Percentiles rank a stretch among this genome's conserved stretches.
phyloP scores from a whole-genome alignment of 1,140 invertebrate genomes.

The Saccostrea glomerata region DNA sequence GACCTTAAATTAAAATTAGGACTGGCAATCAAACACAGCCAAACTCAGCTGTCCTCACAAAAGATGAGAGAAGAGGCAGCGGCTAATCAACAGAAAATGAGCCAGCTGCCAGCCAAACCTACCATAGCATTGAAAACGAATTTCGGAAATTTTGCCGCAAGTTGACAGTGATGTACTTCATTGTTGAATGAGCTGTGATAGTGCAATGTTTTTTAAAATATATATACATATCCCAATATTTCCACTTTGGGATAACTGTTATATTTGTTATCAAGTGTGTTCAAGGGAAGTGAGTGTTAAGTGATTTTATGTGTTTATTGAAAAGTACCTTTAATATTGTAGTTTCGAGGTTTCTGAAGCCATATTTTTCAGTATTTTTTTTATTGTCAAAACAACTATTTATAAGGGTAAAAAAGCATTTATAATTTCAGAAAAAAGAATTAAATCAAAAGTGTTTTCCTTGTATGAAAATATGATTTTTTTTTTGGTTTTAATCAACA shows the following conservation, averaged over 20 bases:
- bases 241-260: not conserved
- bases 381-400: not conserved
- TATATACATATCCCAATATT: not conserved
- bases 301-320: not conserved
- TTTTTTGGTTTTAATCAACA: too few relatives aligned
- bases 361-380: not conserved
- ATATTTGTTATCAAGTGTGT: conserved; percentile 11
- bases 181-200: conserved; percentile 22
- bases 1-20: conserved; percentile 91
- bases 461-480: not conserved
- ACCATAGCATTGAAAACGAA: conserved; percentile 97
- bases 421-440: not conserved
- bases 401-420: not conserved
- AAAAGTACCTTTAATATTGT: not conserved
- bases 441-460: not conserved
- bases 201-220: not conserved
- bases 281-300: not conserved
- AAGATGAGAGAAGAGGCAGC: conserved; percentile 79
- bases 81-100: not conserved
- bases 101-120: conserved; percentile 82
- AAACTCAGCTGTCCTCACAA: conserved; percentile 71
- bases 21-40: conserved; percentile 86
- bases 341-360: not conserved
- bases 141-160: conserved; percentile 89
- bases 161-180: not conserved